Conservation (phyloP, 2,113 vertebrate species). For the Puntigrus tetrazona region DNA sequence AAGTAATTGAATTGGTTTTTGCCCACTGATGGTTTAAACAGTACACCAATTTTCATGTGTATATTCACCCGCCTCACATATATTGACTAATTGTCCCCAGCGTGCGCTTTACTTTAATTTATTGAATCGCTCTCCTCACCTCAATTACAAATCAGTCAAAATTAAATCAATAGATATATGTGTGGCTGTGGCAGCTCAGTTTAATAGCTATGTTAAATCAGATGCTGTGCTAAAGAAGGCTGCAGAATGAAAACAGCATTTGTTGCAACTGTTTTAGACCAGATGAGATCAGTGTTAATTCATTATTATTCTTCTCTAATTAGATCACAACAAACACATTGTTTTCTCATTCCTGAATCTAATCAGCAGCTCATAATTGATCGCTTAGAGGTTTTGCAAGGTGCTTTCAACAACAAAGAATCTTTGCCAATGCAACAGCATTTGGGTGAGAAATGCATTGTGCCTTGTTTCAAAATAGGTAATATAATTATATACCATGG, state of each 20-base stretch:
- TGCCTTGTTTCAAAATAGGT: neutral
- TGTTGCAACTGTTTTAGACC: neutral
- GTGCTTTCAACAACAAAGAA: conserved; percentile 12
- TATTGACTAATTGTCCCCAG: conserved; percentile 7
- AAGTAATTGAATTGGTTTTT: conserved; percentile 25
- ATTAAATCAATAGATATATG: neutral
- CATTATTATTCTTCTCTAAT: conserved; percentile 43
- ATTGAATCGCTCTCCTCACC: neutral
- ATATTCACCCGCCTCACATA: neutral
- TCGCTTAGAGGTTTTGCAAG: conserved; percentile 19
- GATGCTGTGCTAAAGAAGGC: neutral
- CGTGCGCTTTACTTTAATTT: conserved; percentile 9
- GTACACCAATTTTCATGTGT: neutral
- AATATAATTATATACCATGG: neutral
- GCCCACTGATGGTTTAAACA: neutral
- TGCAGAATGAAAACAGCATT: neutral
- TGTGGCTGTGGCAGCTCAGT: neutral
- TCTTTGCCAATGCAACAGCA: neutral
- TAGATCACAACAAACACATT: conserved; percentile 30
- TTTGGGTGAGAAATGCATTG: neutral
- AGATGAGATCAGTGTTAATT: conserved; percentile 20
- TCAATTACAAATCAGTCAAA: conserved; percentile 36
- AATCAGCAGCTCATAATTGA: conserved; percentile 45
- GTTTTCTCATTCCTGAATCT: conserved; percentile 33
- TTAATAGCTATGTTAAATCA: conserved; percentile 2